These are phyloP conservation scores for Resseliella maxima DNA, from an alignment of 2,888 invertebrate species.

Conservation along the genomic window DNA sequence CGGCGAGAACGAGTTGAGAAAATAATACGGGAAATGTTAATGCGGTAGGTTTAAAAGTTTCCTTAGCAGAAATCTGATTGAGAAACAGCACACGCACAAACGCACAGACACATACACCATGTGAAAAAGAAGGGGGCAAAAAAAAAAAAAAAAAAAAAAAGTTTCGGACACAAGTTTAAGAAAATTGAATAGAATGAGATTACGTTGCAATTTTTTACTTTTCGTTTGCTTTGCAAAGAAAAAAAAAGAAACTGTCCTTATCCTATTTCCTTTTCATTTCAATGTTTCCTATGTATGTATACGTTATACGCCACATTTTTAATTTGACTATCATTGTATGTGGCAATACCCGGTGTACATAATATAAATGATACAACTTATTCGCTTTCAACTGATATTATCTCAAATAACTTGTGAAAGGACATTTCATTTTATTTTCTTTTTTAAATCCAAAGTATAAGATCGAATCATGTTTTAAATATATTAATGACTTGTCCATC, in stretches of 20 bases:
- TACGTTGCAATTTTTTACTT: conserved; percentile 33
- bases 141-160: neutral
- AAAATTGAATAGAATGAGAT: conserved; percentile 47
- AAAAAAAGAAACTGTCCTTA: neutral
- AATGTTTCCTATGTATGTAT: neutral
- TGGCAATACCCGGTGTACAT: neutral
- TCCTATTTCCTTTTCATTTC: neutral
- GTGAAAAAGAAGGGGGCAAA: neutral
- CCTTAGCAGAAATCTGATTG: neutral
- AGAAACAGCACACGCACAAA: conserved; percentile 18
- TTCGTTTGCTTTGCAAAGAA: neutral
- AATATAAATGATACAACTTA: conserved; percentile 33
- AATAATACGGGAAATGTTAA: conserved; percentile 44
- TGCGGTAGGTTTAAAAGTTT: conserved; percentile 51
- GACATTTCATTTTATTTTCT: no score
- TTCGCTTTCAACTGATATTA: neutral
- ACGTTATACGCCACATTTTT: neutral
- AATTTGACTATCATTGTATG: conserved; percentile 32
- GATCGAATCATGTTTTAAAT: no score
- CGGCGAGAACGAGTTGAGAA: conserved; percentile 36
- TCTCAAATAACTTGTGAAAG: neutral
- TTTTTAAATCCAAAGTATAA: no score
- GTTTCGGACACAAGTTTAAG: conserved; percentile 48
- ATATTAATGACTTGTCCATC: no score
- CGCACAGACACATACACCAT: neutral